phyloP scores from a whole-genome alignment of 2,888 invertebrate species.

The Cantharis lateralis region DNA sequence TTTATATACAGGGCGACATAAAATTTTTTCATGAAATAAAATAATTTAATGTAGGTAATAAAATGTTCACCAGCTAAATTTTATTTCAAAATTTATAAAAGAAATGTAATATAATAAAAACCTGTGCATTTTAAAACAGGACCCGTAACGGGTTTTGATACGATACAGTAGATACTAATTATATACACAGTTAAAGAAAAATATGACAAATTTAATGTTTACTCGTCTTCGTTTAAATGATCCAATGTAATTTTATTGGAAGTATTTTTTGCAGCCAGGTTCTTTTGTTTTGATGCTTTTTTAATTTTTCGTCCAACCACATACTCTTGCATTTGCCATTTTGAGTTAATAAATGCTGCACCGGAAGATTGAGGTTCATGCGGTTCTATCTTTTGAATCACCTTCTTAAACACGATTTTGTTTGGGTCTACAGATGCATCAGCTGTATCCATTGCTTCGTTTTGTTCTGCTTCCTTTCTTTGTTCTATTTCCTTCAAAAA shows the following conservation, averaged over 20 bases:
- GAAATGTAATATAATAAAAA: not conserved
- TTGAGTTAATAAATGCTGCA: conserved; percentile 64
- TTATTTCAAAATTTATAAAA: not conserved
- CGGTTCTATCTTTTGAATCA: conserved; percentile 24
- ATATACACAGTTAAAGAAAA: conserved; percentile 1
- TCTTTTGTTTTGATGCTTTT: conserved; percentile 56
- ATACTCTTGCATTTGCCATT: conserved; percentile 82
- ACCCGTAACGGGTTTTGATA: not conserved
- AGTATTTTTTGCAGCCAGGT: conserved; percentile 28
- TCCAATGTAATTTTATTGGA: conserved; percentile 58
- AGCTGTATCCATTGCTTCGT: conserved; percentile 19
- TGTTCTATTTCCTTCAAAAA: conserved; percentile 73
- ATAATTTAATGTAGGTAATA: not conserved
- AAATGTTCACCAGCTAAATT: not conserved
- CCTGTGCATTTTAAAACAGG: not conserved
- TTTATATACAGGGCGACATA: not conserved
- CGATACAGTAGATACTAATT: not conserved
- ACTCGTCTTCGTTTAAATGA: conserved; percentile 61
- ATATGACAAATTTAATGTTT: conserved; percentile 41
- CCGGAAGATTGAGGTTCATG: conserved; percentile 48
- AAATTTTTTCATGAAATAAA: no score
- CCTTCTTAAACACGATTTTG: conserved; percentile 49
- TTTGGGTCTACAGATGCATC: conserved; percentile 35
- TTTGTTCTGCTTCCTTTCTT: conserved; percentile 48
- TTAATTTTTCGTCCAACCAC: conserved; percentile 70